Evolutionary conservation across 2,797 vertebrate genomes (phyloP), one percentile per base, ranked within the genome.

Genomic region (Rhadinocentrus ornatus): DNA sequence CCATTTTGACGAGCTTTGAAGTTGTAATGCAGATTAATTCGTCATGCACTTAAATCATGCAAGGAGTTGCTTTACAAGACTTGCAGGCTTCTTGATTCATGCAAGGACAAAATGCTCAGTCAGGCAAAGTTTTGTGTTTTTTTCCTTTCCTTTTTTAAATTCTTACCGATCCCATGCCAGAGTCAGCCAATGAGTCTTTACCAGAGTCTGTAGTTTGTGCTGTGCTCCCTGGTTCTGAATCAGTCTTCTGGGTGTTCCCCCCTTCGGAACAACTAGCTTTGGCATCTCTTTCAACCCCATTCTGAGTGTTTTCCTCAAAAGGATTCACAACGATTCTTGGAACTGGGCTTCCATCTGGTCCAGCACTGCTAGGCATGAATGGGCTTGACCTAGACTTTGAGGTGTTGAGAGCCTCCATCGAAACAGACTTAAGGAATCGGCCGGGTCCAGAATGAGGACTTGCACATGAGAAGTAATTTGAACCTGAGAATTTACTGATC

Each of bases 131-230:
- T 20, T 44, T 20, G 0, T 20, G 4, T 11, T 7, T 3, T 3
- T 39, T 6, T 3, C 11, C 18, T 39, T 48, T 10, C 12, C 8
- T 46, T 59, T 7, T 8, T 35, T 31, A 22, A 0, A 64, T 50
- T 70, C 92, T 93, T 92, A 93, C 92, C 92, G 82, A 92, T 84
- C 89, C 92, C 77, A 87, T 69, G 62, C 88, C 88, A 32, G 88
- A 90, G 77, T 91, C 90, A 0, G 80, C 69, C 64, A 83, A 54
- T 0, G 89, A 91, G 24, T 78, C 83, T 54, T 75, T 77, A 65
- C 77, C 76, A 37, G 83, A 85, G 32, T 69, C 61, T 37, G 37
- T 0, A n/a, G 26, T 46, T 60, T 64, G 56, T 0, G 58, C 50
- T 75, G 83, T 69, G 18, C 1, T 71, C 13, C 1, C 39, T 4